Evolutionary conservation across 2,113 vertebrate genomes (phyloP).

Genomic region (Campylomormyrus numenius): DNA sequence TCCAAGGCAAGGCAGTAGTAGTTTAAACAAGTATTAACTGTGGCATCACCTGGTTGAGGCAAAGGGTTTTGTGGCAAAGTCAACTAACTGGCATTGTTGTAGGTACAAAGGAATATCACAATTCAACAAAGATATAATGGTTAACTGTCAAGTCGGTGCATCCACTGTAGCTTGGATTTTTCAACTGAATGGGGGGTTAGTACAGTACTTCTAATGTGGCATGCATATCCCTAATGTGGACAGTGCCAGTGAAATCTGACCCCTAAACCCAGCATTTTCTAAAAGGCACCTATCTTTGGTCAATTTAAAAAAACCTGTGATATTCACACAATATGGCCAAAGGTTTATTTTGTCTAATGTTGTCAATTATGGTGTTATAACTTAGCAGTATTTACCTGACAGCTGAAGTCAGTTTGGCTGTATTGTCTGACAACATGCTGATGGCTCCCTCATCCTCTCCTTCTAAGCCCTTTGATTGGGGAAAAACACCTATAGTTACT

Average conservation of each 20-base stretch:
- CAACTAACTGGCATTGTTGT: not conserved
- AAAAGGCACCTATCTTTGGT: not conserved
- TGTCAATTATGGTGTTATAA: not conserved
- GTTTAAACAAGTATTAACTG: not conserved
- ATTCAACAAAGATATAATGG: not conserved
- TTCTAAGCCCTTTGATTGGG: constrained; percentile 75
- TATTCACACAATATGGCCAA: not conserved
- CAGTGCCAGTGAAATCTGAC: not conserved
- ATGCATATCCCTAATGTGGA: not conserved
- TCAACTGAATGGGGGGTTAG: not conserved
- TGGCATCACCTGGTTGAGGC: not conserved
- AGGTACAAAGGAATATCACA: not conserved
- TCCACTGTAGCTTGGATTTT: not conserved
- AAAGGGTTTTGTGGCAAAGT: not conserved
- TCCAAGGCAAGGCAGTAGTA: not conserved
- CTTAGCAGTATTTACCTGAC: constrained; percentile 68
- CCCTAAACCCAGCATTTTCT: not conserved
- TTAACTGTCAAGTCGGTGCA: not conserved
- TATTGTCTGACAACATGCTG: constrained; percentile 98
- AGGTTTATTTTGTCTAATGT: not conserved
- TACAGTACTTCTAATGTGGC: not conserved
- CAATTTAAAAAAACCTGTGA: not conserved
- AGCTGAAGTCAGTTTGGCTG: constrained; percentile 93
- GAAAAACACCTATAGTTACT: not conserved
- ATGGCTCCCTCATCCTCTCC: constrained; percentile 97